phyloP scores from a whole-genome alignment of 2,888 invertebrate species.

The Macrophya alboannulata region DNA sequence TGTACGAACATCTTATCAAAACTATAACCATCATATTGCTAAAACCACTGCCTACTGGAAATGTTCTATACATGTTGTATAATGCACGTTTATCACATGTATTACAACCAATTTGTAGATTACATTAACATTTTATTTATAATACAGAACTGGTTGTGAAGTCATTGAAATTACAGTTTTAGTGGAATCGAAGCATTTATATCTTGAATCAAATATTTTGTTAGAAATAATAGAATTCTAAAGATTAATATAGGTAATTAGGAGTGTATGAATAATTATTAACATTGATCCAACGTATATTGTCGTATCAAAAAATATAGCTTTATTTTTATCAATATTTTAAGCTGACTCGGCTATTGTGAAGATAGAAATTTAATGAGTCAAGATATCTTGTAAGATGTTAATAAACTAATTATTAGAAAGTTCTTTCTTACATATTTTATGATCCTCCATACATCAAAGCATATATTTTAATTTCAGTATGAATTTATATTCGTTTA shows the following conservation, averaged over 20 bases:
- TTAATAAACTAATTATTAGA: conserved; percentile 42
- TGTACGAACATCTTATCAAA: background rate
- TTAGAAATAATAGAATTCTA: conserved; percentile 1
- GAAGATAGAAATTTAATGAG: background rate
- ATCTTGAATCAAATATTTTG: background rate
- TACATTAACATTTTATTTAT: conserved; percentile 3
- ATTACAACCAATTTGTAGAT: background rate
- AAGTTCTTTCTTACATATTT: conserved; percentile 26
- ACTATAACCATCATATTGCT: background rate
- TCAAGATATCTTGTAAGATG: conserved; percentile 32
- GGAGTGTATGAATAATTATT: background rate
- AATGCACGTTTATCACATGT: background rate
- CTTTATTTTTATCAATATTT: conserved; percentile 37
- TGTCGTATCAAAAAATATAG: conserved; percentile 32
- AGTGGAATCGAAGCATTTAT: conserved; percentile 21
- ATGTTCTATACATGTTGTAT: background rate
- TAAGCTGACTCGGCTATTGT: conserved; percentile 7
- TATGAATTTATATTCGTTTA: background rate
- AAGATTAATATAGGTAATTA: conserved; percentile 56
- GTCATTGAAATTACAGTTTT: background rate
- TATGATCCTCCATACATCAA: background rate
- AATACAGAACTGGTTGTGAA: conserved; percentile 22
- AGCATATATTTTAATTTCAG: background rate
- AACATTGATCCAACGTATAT: background rate
- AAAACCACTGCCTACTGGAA: conserved; percentile 17